A percentile compares a stretch with the other conserved stretches of the same genome.
These are phyloP conservation scores for Cryptocheilus praepositus DNA, from an alignment of 2,888 invertebrate species.

Conservation along the genomic window DNA sequence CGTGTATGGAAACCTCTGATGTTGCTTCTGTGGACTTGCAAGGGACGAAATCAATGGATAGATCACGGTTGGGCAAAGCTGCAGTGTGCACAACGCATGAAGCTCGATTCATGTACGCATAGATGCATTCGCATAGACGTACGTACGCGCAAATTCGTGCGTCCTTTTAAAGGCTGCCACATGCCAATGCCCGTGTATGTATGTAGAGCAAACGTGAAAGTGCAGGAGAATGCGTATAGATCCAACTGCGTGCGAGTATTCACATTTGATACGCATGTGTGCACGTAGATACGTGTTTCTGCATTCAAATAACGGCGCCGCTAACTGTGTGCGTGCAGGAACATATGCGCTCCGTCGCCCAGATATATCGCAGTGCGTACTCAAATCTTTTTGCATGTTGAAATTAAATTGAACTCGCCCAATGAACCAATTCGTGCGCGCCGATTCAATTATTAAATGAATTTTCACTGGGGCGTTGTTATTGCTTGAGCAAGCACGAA, in stretches of 20 bases:
- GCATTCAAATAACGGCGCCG: no score
- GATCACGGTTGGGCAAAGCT: slow-evolving; percentile 14
- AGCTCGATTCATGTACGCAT: slow-evolving; percentile 8
- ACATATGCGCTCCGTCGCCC: not conserved
- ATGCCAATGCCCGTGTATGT: no score
- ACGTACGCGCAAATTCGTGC: not conserved
- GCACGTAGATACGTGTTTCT: no score
- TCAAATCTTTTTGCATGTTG: slow-evolving; percentile 29
- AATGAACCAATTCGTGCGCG: slow-evolving; percentile 17
- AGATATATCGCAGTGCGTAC: slow-evolving; percentile 23
- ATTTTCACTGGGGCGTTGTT: slow-evolving; percentile 35
- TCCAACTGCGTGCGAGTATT: not conserved
- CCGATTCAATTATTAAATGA: slow-evolving; percentile 39
- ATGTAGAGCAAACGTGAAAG: no score
- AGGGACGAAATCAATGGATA: slow-evolving; percentile 30
- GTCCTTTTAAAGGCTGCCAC: no score
- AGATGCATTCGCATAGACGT: not conserved
- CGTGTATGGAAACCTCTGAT: not conserved
- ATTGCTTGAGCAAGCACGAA: not conserved
- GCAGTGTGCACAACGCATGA: slow-evolving; percentile 7
- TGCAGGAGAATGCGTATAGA: not conserved
- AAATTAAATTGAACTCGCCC: slow-evolving; percentile 25
- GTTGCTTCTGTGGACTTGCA: not conserved
- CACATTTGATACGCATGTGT: no score
- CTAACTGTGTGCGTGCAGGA: no score